These are phyloP conservation scores for Peromyscus leucopus DNA, from an alignment of 2,113 vertebrate species.

Conservation along the genomic window DNA sequence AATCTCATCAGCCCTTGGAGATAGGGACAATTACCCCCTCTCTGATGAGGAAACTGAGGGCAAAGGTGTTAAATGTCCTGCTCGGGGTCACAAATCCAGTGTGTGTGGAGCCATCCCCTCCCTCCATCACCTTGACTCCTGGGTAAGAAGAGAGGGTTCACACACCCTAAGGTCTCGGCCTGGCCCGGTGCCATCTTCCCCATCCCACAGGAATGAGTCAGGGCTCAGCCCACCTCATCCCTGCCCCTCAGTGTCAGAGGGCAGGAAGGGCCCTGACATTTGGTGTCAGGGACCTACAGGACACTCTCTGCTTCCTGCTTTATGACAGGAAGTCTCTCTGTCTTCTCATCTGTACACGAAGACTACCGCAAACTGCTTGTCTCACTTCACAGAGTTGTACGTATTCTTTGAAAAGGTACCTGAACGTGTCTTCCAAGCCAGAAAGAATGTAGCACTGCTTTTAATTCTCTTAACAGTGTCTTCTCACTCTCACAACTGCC, in stretches of 20 bases:
- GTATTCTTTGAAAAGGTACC: not conserved
- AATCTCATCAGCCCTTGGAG: not conserved
- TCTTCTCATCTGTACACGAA: not conserved
- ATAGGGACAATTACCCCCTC: not conserved
- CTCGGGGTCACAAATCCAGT: not conserved
- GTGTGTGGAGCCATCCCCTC: not conserved
- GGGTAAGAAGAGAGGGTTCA: not conserved
- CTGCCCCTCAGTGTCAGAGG: not conserved
- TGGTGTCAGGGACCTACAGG: constrained; percentile 11
- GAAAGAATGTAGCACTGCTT: not conserved
- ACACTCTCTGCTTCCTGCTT: not conserved
- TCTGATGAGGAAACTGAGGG: constrained; percentile 4
- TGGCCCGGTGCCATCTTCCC: not conserved
- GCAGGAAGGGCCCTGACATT: not conserved
- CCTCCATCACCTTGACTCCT: not conserved
- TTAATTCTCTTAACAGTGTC: constrained; percentile 1
- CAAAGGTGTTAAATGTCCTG: not conserved
- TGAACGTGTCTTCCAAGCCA: not conserved
- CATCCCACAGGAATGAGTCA: not conserved
- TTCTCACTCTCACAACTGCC: not conserved
- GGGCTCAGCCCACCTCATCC: not conserved
- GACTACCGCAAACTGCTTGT: not conserved
- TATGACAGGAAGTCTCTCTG: not conserved
- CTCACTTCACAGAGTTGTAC: not conserved
- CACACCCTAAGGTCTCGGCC: not conserved